Conservation (phyloP, 2,888 invertebrate genomes). For the Cosmorhoe ocellata region DNA sequence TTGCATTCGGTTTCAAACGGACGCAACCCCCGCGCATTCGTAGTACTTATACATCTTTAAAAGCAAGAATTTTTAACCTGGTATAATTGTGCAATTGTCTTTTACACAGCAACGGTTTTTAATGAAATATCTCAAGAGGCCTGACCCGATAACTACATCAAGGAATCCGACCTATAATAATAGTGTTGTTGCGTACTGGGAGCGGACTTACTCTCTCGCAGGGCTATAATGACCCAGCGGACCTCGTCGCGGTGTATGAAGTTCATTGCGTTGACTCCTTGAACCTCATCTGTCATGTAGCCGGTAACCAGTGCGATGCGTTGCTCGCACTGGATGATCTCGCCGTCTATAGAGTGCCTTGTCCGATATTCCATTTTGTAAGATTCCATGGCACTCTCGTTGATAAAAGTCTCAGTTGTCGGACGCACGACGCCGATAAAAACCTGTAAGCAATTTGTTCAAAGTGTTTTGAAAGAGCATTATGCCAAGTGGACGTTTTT, state of each 20-base stretch:
- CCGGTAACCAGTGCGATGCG: constrained; percentile 94
- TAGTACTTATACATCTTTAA: no score
- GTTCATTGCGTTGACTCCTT: constrained; percentile 92
- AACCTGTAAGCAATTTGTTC: constrained; percentile 50
- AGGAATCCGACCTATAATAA: no score
- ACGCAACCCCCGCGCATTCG: no score
- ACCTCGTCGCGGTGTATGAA: constrained; percentile 95
- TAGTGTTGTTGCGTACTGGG: no score
- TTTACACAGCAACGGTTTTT: no score
- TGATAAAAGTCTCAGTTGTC: constrained; percentile 80
- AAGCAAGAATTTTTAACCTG: no score
- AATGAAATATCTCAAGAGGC: no score
- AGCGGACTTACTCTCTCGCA: constrained; percentile 85
- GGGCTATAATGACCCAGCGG: constrained; percentile 92
- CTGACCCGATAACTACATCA: no score
- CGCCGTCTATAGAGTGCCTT: constrained; percentile 92
- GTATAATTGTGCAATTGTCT: no score
- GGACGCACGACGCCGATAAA: constrained; percentile 88
- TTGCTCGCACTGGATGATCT: constrained; percentile 94
- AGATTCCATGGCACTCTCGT: constrained; percentile 61
- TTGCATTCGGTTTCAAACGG: no score
- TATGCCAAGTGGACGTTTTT: no score
- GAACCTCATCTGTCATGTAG: constrained; percentile 92
- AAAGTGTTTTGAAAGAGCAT: constrained; percentile 7
- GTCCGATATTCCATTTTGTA: constrained; percentile 92